phyloP scores from a whole-genome alignment of 2,888 invertebrate species.

The Pheosia tremula region DNA sequence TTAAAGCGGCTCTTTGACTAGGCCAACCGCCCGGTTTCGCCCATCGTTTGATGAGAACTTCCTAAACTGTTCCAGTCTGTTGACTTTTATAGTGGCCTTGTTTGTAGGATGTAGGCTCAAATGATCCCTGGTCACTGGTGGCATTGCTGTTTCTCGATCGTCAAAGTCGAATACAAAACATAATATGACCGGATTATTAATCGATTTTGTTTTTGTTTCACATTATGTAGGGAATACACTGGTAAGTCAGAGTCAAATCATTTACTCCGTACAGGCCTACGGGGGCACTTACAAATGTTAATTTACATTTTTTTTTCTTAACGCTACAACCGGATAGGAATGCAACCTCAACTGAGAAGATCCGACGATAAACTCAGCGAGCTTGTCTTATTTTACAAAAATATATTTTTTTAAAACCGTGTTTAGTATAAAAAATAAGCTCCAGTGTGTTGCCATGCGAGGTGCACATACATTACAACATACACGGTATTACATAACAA shows the following conservation, averaged over 20 bases:
- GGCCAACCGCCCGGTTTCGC: conserved; percentile 53
- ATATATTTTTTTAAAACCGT: no score
- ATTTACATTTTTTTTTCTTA: no score
- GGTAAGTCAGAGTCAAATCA: not conserved
- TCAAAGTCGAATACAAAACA: not conserved
- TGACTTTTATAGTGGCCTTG: conserved; percentile 68
- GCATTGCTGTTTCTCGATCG: not conserved
- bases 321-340: no score
- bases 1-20: conserved; percentile 69
- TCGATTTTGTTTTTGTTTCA: not conserved
- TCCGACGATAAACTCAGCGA: no score
- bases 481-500: no score
- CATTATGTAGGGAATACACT: not conserved
- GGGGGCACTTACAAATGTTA: no score
- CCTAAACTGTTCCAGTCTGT: conserved; percentile 66
- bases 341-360: no score
- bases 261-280: not conserved
- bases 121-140: conserved; percentile 12
- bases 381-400: no score
- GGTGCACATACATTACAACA: no score
- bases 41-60: conserved; percentile 67
- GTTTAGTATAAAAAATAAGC: no score
- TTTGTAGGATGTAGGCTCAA: conserved; percentile 43
- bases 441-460: no score
- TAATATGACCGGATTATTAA: not conserved